These are phyloP conservation scores for Phalacrocorax carbo DNA, from an alignment of 2,113 vertebrate genomes.

Conservation along the genomic window DNA sequence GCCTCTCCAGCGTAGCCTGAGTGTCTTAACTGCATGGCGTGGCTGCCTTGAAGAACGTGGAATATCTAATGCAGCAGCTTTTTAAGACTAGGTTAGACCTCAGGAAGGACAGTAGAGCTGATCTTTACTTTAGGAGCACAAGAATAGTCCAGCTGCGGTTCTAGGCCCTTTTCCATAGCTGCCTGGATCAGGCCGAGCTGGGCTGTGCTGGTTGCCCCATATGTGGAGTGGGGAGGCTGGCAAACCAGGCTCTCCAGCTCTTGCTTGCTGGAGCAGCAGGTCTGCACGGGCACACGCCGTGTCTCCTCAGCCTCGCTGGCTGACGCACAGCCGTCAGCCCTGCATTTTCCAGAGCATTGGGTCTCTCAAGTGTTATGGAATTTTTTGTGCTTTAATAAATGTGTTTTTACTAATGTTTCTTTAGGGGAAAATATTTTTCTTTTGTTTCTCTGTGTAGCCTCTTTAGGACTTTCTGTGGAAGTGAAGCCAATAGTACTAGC, in stretches of 20 bases:
- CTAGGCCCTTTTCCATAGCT: rapidly evolving
- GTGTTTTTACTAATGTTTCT: constrained; percentile 38
- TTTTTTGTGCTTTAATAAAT: constrained; percentile 35
- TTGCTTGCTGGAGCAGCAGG: neutral
- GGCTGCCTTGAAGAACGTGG: neutral
- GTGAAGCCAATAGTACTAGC: neutral
- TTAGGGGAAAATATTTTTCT: constrained; percentile 44
- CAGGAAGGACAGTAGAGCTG: neutral
- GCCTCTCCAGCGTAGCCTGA: rapidly evolving
- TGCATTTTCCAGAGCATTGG: neutral
- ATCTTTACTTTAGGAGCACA: neutral
- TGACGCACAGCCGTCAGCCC: neutral
- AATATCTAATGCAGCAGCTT: neutral
- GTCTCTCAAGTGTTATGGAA: neutral
- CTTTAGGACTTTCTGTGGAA: constrained; percentile 40
- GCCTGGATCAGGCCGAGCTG: neutral
- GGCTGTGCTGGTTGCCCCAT: neutral
- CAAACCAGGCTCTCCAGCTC: neutral
- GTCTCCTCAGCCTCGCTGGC: neutral
- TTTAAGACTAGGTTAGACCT: neutral
- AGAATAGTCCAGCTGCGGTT: neutral
- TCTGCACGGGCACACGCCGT: rapidly evolving
- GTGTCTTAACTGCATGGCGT: rapidly evolving
- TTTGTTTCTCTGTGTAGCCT: constrained; percentile 42
- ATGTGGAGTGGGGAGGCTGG: neutral